A percentile compares a stretch with the other conserved stretches of the same genome.
Evolutionary conservation across 2,888 invertebrate species (phyloP).

Genomic region (Leptothorax acervorum): DNA sequence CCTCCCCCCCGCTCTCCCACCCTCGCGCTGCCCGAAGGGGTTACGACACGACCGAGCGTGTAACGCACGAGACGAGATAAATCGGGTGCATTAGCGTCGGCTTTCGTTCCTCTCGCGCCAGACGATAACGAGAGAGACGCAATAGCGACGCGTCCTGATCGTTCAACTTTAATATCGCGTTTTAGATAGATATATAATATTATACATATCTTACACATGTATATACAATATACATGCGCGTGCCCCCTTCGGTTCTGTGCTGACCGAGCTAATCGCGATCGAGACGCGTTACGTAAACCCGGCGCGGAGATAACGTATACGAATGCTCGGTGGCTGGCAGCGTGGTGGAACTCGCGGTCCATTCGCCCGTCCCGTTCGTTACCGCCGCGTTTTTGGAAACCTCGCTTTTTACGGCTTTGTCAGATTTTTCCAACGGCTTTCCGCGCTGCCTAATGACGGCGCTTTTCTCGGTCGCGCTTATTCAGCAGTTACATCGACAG

Average conservation of each 20-base stretch:
- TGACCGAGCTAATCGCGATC: conserved; percentile 1
- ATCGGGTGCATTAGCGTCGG: conserved; percentile 1
- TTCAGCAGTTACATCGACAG: not conserved
- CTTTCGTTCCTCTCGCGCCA: not conserved
- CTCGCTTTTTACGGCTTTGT: not conserved
- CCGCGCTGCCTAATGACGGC: not conserved
- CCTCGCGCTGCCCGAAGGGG: conserved; percentile 23
- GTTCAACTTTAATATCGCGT: conserved; percentile 19
- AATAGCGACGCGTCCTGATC: not conserved
- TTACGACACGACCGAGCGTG: conserved; percentile 34
- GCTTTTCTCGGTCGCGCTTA: not conserved
- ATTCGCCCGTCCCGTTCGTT: not conserved
- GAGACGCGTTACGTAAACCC: conserved; percentile 3
- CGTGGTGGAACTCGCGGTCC: not conserved
- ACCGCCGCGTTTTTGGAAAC: not conserved
- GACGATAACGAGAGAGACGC: conserved; percentile 6
- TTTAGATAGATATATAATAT: conserved; percentile 5
- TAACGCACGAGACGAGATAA: not conserved
- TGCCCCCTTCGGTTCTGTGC: not conserved
- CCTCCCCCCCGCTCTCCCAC: not conserved
- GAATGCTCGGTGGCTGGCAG: no score
- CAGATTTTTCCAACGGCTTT: not conserved
- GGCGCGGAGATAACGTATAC: not conserved
- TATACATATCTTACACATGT: not conserved
- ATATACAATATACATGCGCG: no score